These are phyloP conservation scores for Tinea trinotella DNA, from an alignment of 2,888 invertebrate genomes.

Conservation along the genomic window DNA sequence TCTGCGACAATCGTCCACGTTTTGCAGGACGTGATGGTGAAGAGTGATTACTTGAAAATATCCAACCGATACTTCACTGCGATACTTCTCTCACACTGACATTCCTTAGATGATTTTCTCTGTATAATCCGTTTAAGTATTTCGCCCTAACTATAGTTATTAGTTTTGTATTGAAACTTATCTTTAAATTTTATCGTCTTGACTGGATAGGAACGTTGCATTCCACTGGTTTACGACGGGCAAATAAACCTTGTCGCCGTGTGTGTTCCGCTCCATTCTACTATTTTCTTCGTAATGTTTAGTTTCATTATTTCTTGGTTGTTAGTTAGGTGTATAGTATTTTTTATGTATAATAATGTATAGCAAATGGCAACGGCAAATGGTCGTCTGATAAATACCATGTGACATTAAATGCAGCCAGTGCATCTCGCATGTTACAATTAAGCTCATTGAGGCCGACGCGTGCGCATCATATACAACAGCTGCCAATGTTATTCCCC, in stretches of 20 bases:
- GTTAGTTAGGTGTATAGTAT: not conserved
- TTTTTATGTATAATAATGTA: not conserved
- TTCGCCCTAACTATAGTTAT: not conserved
- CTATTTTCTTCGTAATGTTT: slow-evolving; percentile 1
- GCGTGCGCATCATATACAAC: slow-evolving; percentile 4
- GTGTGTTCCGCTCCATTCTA: slow-evolving; percentile 9
- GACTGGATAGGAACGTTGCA: slow-evolving; percentile 29
- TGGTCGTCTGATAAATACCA: slow-evolving; percentile 1
- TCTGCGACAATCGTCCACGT: slow-evolving; percentile 40
- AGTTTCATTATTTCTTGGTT: not conserved
- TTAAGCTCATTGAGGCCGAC: slow-evolving; percentile 48
- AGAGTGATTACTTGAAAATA: slow-evolving; percentile 21
- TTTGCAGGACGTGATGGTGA: slow-evolving; percentile 36
- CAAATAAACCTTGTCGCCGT: slow-evolving; percentile 27
- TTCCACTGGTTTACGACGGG: slow-evolving; percentile 46
- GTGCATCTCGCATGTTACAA: slow-evolving; percentile 42
- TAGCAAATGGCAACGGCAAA: not conserved
- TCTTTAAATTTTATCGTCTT: slow-evolving; percentile 20
- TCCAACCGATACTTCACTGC: not conserved
- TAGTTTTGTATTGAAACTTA: slow-evolving; percentile 10
- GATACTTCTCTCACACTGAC: not conserved
- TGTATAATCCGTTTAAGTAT: not conserved
- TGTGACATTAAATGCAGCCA: slow-evolving; percentile 26
- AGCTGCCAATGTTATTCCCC: slow-evolving; percentile 6
- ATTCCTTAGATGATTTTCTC: not conserved